Base-by-base conservation (phyloP, 2,113 vertebrate species). In the Psammodynastes pulverulentus region DNA sequence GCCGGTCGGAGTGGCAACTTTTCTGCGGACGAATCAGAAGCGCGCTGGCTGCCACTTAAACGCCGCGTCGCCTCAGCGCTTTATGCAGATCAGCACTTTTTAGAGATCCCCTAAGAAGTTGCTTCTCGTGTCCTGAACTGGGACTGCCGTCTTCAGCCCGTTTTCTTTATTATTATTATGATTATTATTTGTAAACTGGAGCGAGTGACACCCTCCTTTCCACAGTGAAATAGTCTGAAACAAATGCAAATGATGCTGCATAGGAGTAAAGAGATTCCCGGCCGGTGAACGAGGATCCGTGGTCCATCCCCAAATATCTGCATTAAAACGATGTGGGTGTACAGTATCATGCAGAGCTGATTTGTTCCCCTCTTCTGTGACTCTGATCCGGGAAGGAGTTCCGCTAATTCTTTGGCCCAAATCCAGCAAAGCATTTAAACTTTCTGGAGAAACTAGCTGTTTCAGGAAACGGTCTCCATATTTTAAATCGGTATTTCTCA, bases 1-100 rank as follows among this genome's bases (percentile, higher is more conserved):
- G 87, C 39, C 48, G 92, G 24, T 84, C 84, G 84, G 58, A 48
- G 67, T 54, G 94, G 90, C 94, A 91, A 34, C 21, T 46, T 12
- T 88, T 90, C 90, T 93, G 90, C 90, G 53, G 90, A 48, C 85
- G 84, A 89, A 49, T 8, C 29, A 19, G 24, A 43, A 72, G 90
- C 88, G 84, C 62, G 43, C 72, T 0, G 4, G 53, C 91, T 26
- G 48, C 21, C 5, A 29, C 56, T 52, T 51, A 12, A 34, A 88
- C 48, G 9, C 26, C 34, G 56, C 51, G 92, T 24, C 45, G 34
- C 46, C 45, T 53, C 45, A 23, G 34, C 34, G 19, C 52, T 51
- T 86, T 86, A 54, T n/a, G 53, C 87, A 54, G 87, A 62, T 62
- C 87, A 58, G 90, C 92, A 46, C 26, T 89, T 87, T 87, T 88